Evolutionary conservation across 2,888 invertebrate species (phyloP).

Genomic region (Troglohyphantes excavatus): DNA sequence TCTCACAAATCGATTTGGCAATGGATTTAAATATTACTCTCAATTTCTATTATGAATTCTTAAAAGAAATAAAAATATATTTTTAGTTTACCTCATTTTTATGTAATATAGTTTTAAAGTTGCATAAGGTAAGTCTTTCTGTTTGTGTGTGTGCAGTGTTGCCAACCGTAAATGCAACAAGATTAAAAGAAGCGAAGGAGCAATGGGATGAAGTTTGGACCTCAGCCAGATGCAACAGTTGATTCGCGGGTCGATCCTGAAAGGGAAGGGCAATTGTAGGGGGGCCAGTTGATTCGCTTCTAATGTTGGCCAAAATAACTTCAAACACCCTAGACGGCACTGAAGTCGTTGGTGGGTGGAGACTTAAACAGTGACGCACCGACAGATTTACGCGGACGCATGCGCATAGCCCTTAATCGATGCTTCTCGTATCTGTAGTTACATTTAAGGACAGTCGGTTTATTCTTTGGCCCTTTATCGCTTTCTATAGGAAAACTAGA

Average conservation of each 20-base stretch:
- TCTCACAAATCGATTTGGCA: too few relatives aligned
- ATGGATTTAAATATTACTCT: too few relatives aligned
- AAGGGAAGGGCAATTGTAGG: background rate
- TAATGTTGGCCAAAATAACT: conserved; percentile 51
- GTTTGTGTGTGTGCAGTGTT: too few relatives aligned
- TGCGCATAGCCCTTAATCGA: conserved; percentile 51
- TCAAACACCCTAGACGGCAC: background rate
- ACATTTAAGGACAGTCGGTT: conserved; percentile 22
- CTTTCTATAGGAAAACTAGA: conserved; percentile 3
- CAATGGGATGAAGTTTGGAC: conserved; percentile 56
- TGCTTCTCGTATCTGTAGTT: conserved; percentile 30
- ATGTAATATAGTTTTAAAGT: too few relatives aligned
- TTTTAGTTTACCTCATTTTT: too few relatives aligned
- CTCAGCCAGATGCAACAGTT: conserved; percentile 72
- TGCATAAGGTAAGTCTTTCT: too few relatives aligned
- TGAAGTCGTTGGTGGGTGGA: conserved; percentile 42
- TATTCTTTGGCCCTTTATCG: conserved; percentile 70
- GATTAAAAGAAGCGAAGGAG: conserved; percentile 45
- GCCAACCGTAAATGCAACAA: conserved; percentile 34
- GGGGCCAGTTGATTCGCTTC: background rate
- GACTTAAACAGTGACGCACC: conserved; percentile 10
- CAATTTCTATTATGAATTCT: too few relatives aligned
- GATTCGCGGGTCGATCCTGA: conserved; percentile 62
- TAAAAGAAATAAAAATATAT: too few relatives aligned
- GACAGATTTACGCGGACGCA: conserved; percentile 20